Base-by-base conservation (phyloP, 1,140 invertebrate species). In the Oscheius sp. region DNA sequence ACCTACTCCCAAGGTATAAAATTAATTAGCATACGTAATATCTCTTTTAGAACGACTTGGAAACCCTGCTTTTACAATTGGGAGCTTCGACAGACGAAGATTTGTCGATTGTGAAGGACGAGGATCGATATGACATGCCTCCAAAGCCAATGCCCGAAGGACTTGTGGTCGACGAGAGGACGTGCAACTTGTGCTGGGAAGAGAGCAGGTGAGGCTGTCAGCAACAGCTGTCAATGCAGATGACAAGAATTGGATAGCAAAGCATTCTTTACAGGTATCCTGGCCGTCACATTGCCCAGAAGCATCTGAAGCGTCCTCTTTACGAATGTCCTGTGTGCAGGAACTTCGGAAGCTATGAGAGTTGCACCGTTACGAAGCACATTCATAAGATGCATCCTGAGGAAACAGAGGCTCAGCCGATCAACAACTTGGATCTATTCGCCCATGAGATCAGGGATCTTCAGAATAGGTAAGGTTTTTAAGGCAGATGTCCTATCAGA, bases 271-370 rank as follows among this genome's bases (percentile, higher is more conserved):
- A 74, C 20, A 79, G 79, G 42, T 80, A 80, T 66, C 79, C 79
- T 58, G 79, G 79, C 29, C 59, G 79, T 31, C 79, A 80, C 45
- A 82, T 80, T 61, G 80, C 80, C 34, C 80, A 82, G 68, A 81
- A 80, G 15, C 79, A 80, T 65, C 52, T 80, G 28, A 67, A 73
- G 7, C 66, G 79, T 35, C 76, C 75, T 2, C 78, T 80, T 4
- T 80, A 80, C 55, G 79, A 82, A 38, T 80, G 79, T 46, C 79
- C 79, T 3, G 49, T 80, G 15, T 82, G 79, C 52, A 7, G 38
- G 28, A 73, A 52, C 32, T 80, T 80, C 68, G 79, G 79, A n/a
- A 79, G 71, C 29, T 80, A 80, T 58, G 79, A 80, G 73, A 73
- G 76, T 42, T 77, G 78, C 46, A 78, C 76, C 18, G 78, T 78